Evolutionary conservation across 2,888 invertebrate genomes (phyloP).

Genomic region (Dorcus parallelipipedus): DNA sequence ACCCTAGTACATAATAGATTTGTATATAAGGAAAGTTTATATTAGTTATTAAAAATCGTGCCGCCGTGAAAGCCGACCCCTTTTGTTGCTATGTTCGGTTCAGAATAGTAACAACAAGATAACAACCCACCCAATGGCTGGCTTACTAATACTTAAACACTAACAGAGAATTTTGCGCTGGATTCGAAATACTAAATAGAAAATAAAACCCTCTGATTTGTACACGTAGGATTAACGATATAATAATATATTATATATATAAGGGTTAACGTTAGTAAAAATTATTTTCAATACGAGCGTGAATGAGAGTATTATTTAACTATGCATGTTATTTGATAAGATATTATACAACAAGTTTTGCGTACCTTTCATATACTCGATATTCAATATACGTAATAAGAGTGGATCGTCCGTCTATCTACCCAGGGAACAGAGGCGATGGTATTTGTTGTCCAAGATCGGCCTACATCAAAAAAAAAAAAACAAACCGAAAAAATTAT

Average conservation of each 20-base stretch:
- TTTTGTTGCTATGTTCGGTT: conserved; percentile 10
- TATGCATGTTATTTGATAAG: conserved; percentile 40
- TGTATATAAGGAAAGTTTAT: conserved; percentile 43
- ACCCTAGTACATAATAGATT: conserved; percentile 20
- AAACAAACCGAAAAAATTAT: conserved; percentile 3
- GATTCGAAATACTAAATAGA: conserved; percentile 7
- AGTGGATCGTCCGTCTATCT: conserved; percentile 37
- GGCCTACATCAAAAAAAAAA: conserved; percentile 31
- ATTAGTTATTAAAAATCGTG: conserved; percentile 10
- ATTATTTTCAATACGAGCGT: conserved; percentile 42
- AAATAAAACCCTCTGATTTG: conserved; percentile 40
- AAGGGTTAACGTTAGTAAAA: conserved; percentile 35
- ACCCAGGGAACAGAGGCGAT: conserved; percentile 34
- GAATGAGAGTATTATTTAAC: conserved; percentile 34
- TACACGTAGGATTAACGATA: conserved; percentile 14
- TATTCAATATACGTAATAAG: conserved; percentile 31
- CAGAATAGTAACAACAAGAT: conserved; percentile 2
- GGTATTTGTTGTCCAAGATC: conserved; percentile 29
- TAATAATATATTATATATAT: conserved; percentile 27
- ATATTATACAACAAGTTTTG: conserved; percentile 30
- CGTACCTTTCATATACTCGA: conserved; percentile 31
- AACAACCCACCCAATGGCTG: not conserved
- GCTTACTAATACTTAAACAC: conserved; percentile 1
- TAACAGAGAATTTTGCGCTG: not conserved
- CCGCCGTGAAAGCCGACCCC: conserved; percentile 21